Evolutionary conservation across 2,113 vertebrate genomes (phyloP).

Genomic region (Lagopus muta): DNA sequence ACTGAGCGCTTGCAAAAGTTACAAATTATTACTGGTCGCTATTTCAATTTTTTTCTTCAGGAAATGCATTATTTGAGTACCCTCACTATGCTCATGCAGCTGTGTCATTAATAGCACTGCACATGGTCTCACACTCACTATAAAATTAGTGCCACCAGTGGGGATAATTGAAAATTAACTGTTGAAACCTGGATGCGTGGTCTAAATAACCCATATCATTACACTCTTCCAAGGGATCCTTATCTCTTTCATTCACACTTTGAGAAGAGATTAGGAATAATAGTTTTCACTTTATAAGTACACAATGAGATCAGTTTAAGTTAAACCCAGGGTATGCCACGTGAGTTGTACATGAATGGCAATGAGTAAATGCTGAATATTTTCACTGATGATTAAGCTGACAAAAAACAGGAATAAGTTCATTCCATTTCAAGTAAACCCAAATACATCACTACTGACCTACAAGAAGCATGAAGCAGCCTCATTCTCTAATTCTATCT

Average conservation of each 20-base stretch:
- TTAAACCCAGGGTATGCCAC: neutral
- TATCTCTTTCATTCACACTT: neutral
- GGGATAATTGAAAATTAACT: neutral
- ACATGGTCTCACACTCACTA: neutral
- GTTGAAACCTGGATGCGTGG: neutral
- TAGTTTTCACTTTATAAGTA: neutral
- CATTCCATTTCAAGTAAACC: neutral
- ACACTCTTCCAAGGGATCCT: neutral
- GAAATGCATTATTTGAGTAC: neutral
- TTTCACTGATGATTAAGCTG: neutral
- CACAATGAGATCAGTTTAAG: neutral
- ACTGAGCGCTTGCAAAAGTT: neutral
- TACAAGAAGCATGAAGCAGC: fast-evolving
- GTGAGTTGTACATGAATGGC: neutral
- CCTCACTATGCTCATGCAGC: neutral
- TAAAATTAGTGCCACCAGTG: neutral
- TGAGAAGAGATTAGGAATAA: neutral
- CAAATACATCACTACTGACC: neutral
- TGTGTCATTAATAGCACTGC: neutral
- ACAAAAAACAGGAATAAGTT: neutral
- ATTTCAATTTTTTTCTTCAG: neutral
- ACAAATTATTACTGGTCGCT: neutral
- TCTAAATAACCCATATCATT: neutral
- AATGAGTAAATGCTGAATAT: neutral
- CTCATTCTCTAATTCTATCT: neutral